Base-by-base conservation (phyloP, 2,113 vertebrate species). In the Emberiza fucata region DNA sequence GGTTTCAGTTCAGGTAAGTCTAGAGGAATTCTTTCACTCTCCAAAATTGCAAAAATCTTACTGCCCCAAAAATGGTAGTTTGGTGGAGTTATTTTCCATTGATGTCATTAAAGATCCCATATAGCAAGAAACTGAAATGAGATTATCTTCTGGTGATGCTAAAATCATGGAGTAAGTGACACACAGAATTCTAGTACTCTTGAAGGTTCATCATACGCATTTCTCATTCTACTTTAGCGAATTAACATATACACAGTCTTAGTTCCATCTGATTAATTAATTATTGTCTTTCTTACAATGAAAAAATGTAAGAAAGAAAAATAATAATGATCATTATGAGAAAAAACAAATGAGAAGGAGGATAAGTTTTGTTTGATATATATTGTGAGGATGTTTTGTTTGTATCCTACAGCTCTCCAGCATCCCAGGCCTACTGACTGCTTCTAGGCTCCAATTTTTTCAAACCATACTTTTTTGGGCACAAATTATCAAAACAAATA, bases 51-150 rank as follows among this genome's bases (percentile, higher is more conserved):
- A 1, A 61, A 83, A 72, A 68, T n/a, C 10, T 48, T 72, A 23
- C 18, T 57, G 13, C 4, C 8, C 1, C 2, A 14, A 47, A 79
- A 86, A 44, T 42, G 1, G 2, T 39, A 6, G 8, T 18, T 47
- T 31, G 3, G 4, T 51, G 14, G 15, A 3, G 0, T 8, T 44
- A 10, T 22, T 65, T 73, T 5, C 6, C 4, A 12, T 9, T 76
- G 6, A 45, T 1, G 2, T 16, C 19, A 23, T 48, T 35, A 28
- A 66, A 63, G 9, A 8, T 40, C 14, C 37, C 8, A 22, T 31
- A 31, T 2, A 61, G 10, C 5, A 75, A 75, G 11, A 12, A 28
- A 51, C 35, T 81, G 35, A 73, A 86, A 39, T 39, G 39, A 39
- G 8, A 25, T 18, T 14, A 39, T 20, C 8, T 75, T 63, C 51